Evolutionary conservation across 2,888 invertebrate genomes (phyloP).

Genomic region (Microctonus aethiopoides): DNA sequence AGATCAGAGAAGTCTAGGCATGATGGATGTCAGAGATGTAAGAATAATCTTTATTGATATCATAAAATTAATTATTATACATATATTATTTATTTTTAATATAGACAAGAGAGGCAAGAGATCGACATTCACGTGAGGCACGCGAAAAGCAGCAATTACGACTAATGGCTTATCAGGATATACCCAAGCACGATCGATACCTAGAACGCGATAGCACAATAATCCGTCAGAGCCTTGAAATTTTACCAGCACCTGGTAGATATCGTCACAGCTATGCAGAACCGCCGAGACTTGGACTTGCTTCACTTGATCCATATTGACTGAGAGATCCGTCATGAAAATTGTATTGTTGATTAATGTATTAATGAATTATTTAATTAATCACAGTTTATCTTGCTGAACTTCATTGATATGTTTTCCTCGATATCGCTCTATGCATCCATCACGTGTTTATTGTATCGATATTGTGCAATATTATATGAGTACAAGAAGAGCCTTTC

Average conservation of each 20-base stretch:
- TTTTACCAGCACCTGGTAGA: conserved; percentile 60
- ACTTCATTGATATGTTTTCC: conserved; percentile 32
- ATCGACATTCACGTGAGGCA: conserved; percentile 54
- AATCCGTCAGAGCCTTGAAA: conserved; percentile 60
- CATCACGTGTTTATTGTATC: conserved; percentile 13
- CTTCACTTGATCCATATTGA: conserved; percentile 64
- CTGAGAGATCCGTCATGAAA: conserved; percentile 42
- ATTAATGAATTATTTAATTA: conserved; percentile 39
- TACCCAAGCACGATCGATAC: conserved; percentile 70
- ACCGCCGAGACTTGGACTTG: conserved; percentile 63
- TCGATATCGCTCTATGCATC: conserved; percentile 24
- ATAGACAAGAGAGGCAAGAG: conserved; percentile 54
- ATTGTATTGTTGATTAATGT: conserved; percentile 32
- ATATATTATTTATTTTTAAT: conserved; percentile 1
- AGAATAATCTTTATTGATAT: not conserved
- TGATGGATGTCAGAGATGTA: conserved; percentile 42
- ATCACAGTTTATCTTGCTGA: conserved; percentile 33
- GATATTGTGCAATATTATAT: conserved; percentile 14
- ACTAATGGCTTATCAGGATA: conserved; percentile 67
- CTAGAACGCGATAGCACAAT: conserved; percentile 67
- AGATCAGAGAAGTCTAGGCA: conserved; percentile 57
- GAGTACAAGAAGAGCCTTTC: not conserved
- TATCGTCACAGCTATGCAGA: conserved; percentile 66
- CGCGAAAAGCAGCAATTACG: conserved; percentile 59
- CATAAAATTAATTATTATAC: conserved; percentile 7